These are phyloP conservation scores for Synanthedon formicaeformis DNA, from an alignment of 2,888 invertebrate genomes.

Conservation along the genomic window DNA sequence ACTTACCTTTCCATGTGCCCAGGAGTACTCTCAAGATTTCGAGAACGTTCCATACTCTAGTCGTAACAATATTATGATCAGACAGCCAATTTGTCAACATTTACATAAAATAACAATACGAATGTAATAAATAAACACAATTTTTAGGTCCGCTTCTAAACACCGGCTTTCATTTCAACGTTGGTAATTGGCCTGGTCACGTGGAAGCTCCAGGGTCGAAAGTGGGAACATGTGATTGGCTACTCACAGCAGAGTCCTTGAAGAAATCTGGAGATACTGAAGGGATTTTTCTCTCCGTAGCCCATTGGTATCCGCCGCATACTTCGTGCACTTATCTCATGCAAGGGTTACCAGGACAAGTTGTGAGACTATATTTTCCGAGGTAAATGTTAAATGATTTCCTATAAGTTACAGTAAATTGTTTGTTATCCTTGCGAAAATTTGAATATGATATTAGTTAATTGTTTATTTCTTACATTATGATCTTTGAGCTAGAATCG, in stretches of 20 bases:
- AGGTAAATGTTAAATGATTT: slow-evolving; percentile 61
- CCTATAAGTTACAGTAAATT: too few relatives aligned
- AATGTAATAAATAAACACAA: too few relatives aligned
- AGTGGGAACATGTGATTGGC: slow-evolving; percentile 90
- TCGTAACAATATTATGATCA: too few relatives aligned
- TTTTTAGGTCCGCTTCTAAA: slow-evolving; percentile 82
- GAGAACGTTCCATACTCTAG: too few relatives aligned
- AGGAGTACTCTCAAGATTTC: too few relatives aligned
- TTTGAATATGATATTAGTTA: too few relatives aligned
- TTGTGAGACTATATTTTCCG: slow-evolving; percentile 90
- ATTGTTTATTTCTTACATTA: too few relatives aligned
- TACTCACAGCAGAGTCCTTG: slow-evolving; percentile 84
- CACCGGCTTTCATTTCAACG: slow-evolving; percentile 95
- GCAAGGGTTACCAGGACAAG: slow-evolving; percentile 87
- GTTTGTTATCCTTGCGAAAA: too few relatives aligned
- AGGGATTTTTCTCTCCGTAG: slow-evolving; percentile 90
- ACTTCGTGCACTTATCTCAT: slow-evolving; percentile 93
- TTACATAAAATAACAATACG: too few relatives aligned
- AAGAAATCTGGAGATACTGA: slow-evolving; percentile 84
- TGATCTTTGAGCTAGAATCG: not conserved
- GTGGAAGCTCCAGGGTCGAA: slow-evolving; percentile 89
- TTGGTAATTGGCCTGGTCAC: slow-evolving; percentile 94
- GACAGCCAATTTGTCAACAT: too few relatives aligned
- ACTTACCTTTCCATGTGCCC: too few relatives aligned
- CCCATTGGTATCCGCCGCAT: slow-evolving; percentile 95